These are phyloP conservation scores for Furcifer pardalis DNA, from an alignment of 2,797 vertebrate species.

Conservation along the genomic window DNA sequence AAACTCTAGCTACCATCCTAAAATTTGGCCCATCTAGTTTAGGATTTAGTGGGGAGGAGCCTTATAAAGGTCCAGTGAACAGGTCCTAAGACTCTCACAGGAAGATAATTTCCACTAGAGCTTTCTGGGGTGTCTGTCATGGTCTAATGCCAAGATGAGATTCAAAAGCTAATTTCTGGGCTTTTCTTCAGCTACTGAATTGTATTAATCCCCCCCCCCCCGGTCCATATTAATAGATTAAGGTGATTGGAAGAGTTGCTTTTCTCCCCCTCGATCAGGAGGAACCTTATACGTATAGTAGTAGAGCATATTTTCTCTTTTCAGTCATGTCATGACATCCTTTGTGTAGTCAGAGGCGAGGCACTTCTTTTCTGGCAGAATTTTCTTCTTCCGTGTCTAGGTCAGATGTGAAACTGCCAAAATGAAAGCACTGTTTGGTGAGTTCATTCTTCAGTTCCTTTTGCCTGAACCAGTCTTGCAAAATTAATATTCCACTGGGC, in stretches of 20 bases:
- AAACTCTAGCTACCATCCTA: too few relatives aligned
- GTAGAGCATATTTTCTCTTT: neutral
- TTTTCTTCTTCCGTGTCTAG: too few relatives aligned
- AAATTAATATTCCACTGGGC: conserved; percentile 14
- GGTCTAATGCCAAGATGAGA: neutral
- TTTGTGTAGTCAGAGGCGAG: neutral
- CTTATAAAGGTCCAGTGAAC: neutral
- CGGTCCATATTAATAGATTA: neutral
- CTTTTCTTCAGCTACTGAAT: too few relatives aligned
- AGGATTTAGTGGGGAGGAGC: neutral
- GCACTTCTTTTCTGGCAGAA: neutral
- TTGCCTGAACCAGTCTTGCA: too few relatives aligned
- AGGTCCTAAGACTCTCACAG: neutral
- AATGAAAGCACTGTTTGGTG: too few relatives aligned
- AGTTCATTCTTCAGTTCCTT: too few relatives aligned
- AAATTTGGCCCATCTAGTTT: neutral
- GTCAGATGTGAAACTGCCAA: too few relatives aligned
- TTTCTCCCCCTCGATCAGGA: neutral
- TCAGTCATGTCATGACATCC: neutral
- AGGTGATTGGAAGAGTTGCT: neutral
- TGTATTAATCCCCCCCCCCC: too few relatives aligned
- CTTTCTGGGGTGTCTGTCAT: neutral
- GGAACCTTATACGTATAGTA: neutral
- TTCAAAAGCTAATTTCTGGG: neutral
- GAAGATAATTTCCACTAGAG: neutral